phyloP scores from a whole-genome alignment of 2,797 vertebrate species.

The Melanotaenia nigrans region DNA sequence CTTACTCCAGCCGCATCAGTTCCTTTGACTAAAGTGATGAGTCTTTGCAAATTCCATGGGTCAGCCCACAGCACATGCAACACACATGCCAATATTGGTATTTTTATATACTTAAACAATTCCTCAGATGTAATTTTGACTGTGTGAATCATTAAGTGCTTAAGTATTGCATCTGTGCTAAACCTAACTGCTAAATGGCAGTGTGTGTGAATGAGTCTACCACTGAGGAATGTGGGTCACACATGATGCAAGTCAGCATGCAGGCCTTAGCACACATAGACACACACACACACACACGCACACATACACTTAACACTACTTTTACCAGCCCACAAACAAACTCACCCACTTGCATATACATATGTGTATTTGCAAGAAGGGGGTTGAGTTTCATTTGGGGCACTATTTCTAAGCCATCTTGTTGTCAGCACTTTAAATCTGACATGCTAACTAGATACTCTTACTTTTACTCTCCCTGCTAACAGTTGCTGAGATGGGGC shows the following conservation, averaged over 20 bases:
- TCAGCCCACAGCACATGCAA: conserved; percentile 15
- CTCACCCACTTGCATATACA: conserved; percentile 21
- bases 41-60: conserved; percentile 8
- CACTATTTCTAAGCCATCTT: conserved; percentile 46
- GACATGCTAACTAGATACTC: conserved; percentile 71
- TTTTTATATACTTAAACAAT: conserved; percentile 41
- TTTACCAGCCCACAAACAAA: conserved; percentile 42
- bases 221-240: conserved; percentile 65
- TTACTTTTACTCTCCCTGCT: conserved; percentile 29
- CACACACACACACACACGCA: conserved; percentile 6
- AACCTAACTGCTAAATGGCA: conserved; percentile 48
- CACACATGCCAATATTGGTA: conserved; percentile 24
- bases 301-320: conserved; percentile 15
- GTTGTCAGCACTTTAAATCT: conserved; percentile 67
- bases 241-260: conserved; percentile 53
- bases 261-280: conserved; percentile 6
- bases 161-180: conserved; percentile 35
- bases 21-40: not conserved
- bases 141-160: conserved; percentile 53
- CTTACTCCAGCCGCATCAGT: not conserved
- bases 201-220: conserved; percentile 61
- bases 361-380: conserved; percentile 29
- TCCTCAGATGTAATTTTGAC: conserved; percentile 36
- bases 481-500: conserved; percentile 43
- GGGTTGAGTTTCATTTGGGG: conserved; percentile 47